phyloP scores from a whole-genome alignment of 2,797 vertebrate species.

The Acipenser oxyrinchus region DNA sequence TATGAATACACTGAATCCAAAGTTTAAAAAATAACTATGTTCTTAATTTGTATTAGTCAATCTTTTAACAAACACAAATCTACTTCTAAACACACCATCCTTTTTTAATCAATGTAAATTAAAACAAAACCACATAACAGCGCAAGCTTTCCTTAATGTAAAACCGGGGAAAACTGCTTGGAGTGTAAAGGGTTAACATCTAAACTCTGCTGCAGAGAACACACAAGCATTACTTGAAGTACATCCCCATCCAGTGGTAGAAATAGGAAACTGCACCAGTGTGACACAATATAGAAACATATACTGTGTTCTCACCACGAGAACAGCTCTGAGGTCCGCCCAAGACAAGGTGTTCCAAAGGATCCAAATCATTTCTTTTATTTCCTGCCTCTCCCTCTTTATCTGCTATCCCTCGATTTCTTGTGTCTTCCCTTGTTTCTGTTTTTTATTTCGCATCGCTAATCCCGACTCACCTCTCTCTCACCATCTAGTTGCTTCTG shows the following conservation, averaged over 20 bases:
- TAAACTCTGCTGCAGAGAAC: background rate
- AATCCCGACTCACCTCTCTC: background rate
- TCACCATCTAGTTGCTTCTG: background rate
- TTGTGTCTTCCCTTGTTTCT: background rate
- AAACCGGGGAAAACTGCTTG: background rate
- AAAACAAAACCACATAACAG: background rate
- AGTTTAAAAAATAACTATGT: too few species aligned
- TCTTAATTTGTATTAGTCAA: too few species aligned
- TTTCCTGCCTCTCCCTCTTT: constrained; percentile 1
- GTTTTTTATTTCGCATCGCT: constrained; percentile 12
- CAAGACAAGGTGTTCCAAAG: too few species aligned
- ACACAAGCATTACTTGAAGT: constrained; percentile 11
- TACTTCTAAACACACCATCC: background rate
- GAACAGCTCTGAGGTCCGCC: background rate
- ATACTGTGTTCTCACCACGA: constrained; percentile 60
- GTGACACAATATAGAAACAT: background rate
- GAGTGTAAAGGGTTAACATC: background rate
- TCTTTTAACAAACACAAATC: background rate
- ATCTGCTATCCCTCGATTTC: background rate
- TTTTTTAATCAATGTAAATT: background rate
- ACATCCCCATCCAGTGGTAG: constrained; percentile 20
- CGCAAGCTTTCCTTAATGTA: background rate
- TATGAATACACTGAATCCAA: too few species aligned
- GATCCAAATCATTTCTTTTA: background rate
- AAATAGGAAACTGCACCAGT: too few species aligned